phyloP scores from a whole-genome alignment of 2,888 invertebrate genomes.

The Crematogaster levior region DNA sequence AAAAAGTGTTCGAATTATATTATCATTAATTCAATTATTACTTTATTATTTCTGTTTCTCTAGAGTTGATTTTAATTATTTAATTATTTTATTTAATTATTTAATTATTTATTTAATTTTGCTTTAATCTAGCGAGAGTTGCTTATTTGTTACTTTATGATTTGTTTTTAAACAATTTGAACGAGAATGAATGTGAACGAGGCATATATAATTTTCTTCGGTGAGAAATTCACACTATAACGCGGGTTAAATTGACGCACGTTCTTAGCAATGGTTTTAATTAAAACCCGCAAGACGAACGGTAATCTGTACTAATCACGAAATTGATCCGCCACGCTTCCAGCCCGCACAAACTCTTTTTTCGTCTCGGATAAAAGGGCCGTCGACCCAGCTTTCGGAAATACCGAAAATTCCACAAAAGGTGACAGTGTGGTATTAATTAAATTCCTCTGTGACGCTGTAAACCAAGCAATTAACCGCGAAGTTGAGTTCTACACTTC shows the following conservation, averaged over 20 bases:
- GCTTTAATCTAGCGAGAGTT: not conserved
- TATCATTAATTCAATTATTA: not conserved
- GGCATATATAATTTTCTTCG: conserved; percentile 20
- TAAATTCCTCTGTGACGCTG: conserved; percentile 10
- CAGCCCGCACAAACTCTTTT: conserved; percentile 6
- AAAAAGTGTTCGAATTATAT: not conserved
- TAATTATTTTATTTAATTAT: too few species aligned
- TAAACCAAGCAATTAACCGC: conserved; percentile 20
- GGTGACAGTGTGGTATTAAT: conserved; percentile 29
- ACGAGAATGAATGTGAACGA: too few species aligned
- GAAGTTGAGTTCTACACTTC: not conserved
- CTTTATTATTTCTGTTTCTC: not conserved
- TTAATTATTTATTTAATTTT: too few species aligned
- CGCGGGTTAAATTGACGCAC: conserved; percentile 30
- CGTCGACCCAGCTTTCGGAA: conserved; percentile 21
- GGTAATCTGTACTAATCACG: conserved; percentile 47
- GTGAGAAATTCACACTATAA: not conserved
- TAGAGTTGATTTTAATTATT: not conserved
- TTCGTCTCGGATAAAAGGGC: conserved; percentile 23
- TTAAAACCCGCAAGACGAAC: conserved; percentile 43
- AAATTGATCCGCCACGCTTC: conserved; percentile 53
- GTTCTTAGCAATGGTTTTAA: conserved; percentile 51
- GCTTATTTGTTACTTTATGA: not conserved
- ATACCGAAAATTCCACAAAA: conserved; percentile 29
- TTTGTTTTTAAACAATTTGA: not conserved